Conservation (phyloP, 2,113 vertebrate genomes). For the Eupsittula cactorum region DNA sequence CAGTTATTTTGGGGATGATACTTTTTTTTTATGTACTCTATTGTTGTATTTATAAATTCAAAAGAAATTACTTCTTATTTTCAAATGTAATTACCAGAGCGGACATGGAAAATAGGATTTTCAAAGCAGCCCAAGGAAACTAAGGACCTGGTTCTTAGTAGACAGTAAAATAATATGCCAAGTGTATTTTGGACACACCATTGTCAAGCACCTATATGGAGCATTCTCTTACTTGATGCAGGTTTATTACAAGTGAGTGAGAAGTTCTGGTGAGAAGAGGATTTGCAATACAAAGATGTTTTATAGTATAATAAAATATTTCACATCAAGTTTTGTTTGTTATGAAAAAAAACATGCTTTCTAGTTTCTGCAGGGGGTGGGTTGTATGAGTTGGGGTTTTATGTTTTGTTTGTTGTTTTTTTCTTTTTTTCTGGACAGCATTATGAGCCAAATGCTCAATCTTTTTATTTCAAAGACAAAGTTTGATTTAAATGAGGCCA, state of each 20-base stretch:
- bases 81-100: not conserved
- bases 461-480: not conserved
- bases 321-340: not conserved
- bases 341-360: not conserved
- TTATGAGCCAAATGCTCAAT: not conserved
- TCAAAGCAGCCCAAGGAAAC: not conserved
- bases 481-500: not conserved
- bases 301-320: not conserved
- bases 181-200: not conserved
- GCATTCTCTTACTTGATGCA: not conserved
- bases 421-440: not conserved
- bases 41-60: not conserved
- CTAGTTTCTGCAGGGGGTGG: rapidly evolving
- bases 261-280: not conserved
- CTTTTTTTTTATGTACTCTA: not conserved
- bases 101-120: not conserved
- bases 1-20: not conserved
- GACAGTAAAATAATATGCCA: rapidly evolving
- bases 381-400: not conserved
- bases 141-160: not conserved
- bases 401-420: not conserved
- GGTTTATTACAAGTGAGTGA: not conserved
- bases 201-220: rapidly evolving
- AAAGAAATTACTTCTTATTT: not conserved
- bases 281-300: not conserved